These are phyloP conservation scores for Podilymbus podiceps DNA, from an alignment of 2,113 vertebrate genomes.

Conservation along the genomic window DNA sequence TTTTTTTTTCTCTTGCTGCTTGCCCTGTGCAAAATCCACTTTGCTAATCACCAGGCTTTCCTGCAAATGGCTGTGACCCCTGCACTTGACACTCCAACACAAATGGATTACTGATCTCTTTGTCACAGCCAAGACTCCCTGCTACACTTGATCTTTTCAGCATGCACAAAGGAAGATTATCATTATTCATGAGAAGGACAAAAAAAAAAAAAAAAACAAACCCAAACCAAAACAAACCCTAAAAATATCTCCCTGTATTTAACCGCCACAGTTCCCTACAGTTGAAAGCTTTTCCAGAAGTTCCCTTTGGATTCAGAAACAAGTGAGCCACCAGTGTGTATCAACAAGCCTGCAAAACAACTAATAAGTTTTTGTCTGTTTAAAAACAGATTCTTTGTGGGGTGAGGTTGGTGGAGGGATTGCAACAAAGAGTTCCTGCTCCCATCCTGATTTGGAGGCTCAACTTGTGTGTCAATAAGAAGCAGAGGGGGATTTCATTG, in stretches of 20 bases:
- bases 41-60: not conserved
- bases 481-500: not conserved
- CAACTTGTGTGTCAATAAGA: not conserved
- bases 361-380: not conserved
- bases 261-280: not conserved
- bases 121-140: not conserved
- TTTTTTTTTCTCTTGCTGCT: not conserved
- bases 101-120: not conserved
- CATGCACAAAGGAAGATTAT: not conserved
- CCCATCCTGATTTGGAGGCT: not conserved
- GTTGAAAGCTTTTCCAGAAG: slow-evolving; percentile 6
- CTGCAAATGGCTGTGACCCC: not conserved
- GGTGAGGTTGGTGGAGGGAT: not conserved
- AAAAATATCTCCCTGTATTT: not conserved
- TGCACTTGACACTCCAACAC: not conserved
- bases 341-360: not conserved
- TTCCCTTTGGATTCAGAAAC: not conserved
- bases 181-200: not conserved
- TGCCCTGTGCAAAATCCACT: not conserved
- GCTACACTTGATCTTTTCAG: not conserved
- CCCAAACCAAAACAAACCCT: not conserved
- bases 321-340: not conserved
- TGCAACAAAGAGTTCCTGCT: not conserved
- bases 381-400: not conserved
- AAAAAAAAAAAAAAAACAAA: too few species aligned